These are phyloP conservation scores for Cryptocheilus praepositus DNA, from an alignment of 2,888 invertebrate species.

Conservation along the genomic window DNA sequence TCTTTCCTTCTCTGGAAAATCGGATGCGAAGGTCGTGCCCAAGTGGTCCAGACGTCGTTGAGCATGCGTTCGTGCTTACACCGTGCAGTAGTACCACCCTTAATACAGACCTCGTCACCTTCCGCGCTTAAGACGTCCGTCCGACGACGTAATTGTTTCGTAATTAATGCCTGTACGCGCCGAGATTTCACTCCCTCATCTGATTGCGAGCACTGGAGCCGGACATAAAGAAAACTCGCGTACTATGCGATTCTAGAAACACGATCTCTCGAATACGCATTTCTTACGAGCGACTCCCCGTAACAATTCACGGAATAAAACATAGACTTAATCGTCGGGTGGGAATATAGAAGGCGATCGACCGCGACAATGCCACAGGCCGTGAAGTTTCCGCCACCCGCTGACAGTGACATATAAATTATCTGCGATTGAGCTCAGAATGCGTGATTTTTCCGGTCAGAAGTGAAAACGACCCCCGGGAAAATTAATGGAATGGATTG, in stretches of 20 bases:
- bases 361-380: no score
- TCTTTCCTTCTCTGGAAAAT: slow-evolving; percentile 62
- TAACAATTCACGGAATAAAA: no score
- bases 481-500: slow-evolving; percentile 56
- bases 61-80: slow-evolving; percentile 46
- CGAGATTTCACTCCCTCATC: slow-evolving; percentile 5
- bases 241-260: no score
- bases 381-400: slow-evolving; percentile 13
- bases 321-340: no score
- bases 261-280: no score
- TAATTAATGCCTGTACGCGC: slow-evolving; percentile 48
- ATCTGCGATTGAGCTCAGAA: neutral
- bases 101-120: slow-evolving; percentile 20
- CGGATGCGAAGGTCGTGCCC: slow-evolving; percentile 48
- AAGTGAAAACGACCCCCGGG: slow-evolving; percentile 43
- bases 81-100: slow-evolving; percentile 41
- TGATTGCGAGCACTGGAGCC: slow-evolving; percentile 1
- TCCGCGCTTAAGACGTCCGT: slow-evolving; percentile 47
- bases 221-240: no score
- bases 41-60: slow-evolving; percentile 61
- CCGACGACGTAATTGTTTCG: slow-evolving; percentile 51
- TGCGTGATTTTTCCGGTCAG: slow-evolving; percentile 19
- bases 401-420: no score
- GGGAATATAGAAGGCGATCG: no score
- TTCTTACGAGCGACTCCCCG: no score